phyloP scores from a whole-genome alignment of 2,113 vertebrate species.

The Bubo scandiacus region DNA sequence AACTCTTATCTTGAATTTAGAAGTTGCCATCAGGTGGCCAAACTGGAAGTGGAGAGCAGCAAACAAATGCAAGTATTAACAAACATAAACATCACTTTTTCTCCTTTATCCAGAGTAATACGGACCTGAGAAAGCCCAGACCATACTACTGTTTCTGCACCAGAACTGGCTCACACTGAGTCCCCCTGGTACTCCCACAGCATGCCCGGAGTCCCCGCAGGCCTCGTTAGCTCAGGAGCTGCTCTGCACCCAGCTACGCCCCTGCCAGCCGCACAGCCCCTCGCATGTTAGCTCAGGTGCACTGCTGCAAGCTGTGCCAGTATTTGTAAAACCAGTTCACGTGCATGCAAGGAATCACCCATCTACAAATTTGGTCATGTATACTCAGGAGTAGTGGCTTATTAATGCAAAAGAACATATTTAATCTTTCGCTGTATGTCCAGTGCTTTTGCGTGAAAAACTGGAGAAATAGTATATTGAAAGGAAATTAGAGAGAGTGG shows the following conservation, averaged over 20 bases:
- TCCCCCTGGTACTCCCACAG: too few species aligned
- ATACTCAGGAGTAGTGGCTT: background rate
- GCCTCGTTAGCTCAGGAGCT: background rate
- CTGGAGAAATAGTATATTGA: background rate
- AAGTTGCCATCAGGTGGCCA: background rate
- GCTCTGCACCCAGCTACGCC: background rate
- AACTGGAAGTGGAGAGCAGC: background rate
- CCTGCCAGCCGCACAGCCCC: background rate
- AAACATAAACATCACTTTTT: background rate
- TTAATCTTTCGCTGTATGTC: background rate
- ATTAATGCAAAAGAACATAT: background rate
- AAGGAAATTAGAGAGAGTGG: background rate
- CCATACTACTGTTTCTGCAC: background rate
- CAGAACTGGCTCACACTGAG: background rate
- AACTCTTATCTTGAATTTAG: background rate
- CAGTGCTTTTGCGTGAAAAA: background rate
- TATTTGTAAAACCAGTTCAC: background rate
- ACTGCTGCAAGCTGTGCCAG: background rate
- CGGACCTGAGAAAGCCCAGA: background rate
- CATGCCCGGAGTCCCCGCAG: accelerated
- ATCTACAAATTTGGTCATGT: background rate
- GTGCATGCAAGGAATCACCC: background rate
- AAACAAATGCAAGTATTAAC: background rate
- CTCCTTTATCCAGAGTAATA: background rate
- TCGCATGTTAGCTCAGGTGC: background rate